Conservation (phyloP, 1,140 invertebrate species). For the Mamestra configurata region DNA sequence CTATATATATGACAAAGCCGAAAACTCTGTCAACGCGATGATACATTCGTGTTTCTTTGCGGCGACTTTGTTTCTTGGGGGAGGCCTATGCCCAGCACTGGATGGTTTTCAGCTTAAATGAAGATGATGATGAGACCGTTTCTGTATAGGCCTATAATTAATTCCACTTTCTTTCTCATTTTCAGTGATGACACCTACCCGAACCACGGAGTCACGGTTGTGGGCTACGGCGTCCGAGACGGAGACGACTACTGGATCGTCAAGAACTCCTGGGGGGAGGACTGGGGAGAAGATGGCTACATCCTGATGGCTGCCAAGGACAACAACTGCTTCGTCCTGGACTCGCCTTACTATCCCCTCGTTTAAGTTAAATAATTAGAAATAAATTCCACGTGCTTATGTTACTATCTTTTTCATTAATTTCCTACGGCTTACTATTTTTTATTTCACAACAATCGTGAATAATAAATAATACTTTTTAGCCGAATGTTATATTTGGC, state of each 20-base stretch:
- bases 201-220: constrained; percentile 89
- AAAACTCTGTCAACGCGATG: too few species aligned
- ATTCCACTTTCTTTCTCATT: background rate
- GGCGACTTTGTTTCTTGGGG: too few species aligned
- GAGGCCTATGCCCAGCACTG: too few species aligned
- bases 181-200: constrained; percentile 72
- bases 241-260: constrained; percentile 91
- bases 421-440: too few species aligned
- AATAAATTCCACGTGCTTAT: constrained; percentile 68
- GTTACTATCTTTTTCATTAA: constrained; percentile 51
- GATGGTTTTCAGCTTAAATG: too few species aligned
- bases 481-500: too few species aligned
- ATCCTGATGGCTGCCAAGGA: constrained; percentile 94
- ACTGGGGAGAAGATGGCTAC: constrained; percentile 93
- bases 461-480: too few species aligned
- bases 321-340: constrained; percentile 90
- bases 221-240: constrained; percentile 89
- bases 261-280: constrained; percentile 92
- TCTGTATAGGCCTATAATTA: too few species aligned
- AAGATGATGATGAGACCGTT: too few species aligned
- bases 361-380: constrained; percentile 56
- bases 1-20: too few species aligned
- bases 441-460: too few species aligned
- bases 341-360: constrained; percentile 64
- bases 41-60: too few species aligned